Conservation (phyloP, 1,140 invertebrate species). For the Gryllus bimaculatus region DNA sequence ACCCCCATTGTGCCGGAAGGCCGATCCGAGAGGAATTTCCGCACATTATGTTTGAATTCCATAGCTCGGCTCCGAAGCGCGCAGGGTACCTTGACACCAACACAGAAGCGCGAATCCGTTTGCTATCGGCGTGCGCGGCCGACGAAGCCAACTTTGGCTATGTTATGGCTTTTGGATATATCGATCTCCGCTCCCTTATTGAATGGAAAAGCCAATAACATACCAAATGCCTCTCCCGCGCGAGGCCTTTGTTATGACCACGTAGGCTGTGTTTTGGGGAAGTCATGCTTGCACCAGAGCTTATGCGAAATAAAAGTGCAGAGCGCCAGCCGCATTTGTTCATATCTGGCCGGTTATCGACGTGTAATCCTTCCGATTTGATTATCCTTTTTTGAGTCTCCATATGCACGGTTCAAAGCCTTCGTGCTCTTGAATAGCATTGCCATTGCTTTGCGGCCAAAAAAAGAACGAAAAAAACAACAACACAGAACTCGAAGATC, state of each 20-base stretch:
- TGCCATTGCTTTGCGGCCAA: not conserved
- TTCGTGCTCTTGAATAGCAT: not conserved
- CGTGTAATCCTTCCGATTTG: conserved; percentile 1
- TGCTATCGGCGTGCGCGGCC: not conserved
- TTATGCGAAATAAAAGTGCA: not conserved
- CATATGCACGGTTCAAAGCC: not conserved
- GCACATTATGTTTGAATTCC: not conserved
- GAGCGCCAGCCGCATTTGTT: not conserved
- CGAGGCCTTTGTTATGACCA: not conserved
- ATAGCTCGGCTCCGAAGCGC: not conserved
- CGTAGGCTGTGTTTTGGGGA: not conserved
- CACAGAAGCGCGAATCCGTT: not conserved
- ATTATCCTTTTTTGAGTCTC: not conserved
- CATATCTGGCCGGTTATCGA: conserved; percentile 3
- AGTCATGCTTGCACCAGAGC: not conserved
- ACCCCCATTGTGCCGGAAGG: not conserved
- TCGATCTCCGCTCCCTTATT: not conserved
- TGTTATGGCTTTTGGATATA: not conserved
- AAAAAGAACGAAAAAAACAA: not conserved
- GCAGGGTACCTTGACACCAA: not conserved
- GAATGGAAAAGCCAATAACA: conserved; percentile 4
- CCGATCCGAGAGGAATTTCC: not conserved
- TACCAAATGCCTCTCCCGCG: not conserved
- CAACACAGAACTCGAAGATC: not conserved
- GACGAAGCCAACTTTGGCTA: not conserved